A percentile compares a stretch with the other conserved stretches of the same genome.
phyloP scores from a whole-genome alignment of 1,140 invertebrate genomes.

The Anadara kagoshimensis region DNA sequence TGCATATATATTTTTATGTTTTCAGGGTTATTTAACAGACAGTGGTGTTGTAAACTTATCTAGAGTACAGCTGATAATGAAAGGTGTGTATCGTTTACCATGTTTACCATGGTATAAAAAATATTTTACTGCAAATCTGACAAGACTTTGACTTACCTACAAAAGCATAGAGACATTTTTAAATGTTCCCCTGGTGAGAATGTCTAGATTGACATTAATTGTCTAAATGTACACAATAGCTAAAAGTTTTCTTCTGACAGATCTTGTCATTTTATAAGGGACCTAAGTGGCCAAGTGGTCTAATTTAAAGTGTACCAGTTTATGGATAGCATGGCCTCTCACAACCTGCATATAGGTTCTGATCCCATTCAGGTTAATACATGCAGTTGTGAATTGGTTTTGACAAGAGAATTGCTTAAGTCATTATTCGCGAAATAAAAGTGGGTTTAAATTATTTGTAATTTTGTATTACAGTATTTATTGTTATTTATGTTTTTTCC shows the following conservation, averaged over 20 bases:
- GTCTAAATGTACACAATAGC: neutral
- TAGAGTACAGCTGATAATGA: conserved; percentile 95
- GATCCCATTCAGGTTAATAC: neutral
- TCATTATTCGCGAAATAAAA: no score
- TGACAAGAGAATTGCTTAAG: no score
- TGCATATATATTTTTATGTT: no score
- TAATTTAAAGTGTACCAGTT: no score
- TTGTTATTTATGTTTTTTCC: conserved; percentile 31
- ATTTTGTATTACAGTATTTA: no score
- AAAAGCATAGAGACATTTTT: neutral
- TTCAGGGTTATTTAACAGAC: conserved; percentile 93
- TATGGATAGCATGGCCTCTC: neutral
- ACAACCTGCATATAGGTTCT: neutral
- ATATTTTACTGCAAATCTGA: neutral
- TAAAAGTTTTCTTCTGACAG: no score
- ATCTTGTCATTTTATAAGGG: no score
- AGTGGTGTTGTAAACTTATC: conserved; percentile 94
- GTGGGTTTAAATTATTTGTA: no score
- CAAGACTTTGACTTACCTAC: neutral
- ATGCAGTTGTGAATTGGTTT: no score
- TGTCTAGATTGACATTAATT: no score
- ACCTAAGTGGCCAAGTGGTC: no score
- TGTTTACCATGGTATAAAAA: neutral
- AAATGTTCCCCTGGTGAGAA: no score
- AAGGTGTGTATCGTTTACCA: conserved; percentile 60